Percentiles rank a stretch among this genome's conserved stretches.
Evolutionary conservation across 2,113 vertebrate genomes (phyloP).

Genomic region (Pelobates fuscus): DNA sequence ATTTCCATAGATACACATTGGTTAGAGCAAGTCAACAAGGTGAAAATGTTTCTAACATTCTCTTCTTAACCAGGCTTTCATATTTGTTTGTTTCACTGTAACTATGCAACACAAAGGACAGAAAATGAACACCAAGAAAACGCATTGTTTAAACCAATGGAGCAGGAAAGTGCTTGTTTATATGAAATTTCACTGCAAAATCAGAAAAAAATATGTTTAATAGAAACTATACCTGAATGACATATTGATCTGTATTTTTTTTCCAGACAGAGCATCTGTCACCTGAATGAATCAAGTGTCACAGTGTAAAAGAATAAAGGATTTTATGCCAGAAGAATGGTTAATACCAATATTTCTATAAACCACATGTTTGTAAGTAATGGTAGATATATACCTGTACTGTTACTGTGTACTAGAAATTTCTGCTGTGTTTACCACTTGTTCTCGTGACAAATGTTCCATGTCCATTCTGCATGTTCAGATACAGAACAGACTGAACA

Average conservation of each 20-base stretch:
- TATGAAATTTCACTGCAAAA: conserved; percentile 16
- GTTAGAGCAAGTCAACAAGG: too few species aligned
- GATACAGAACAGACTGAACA: conserved; percentile 59
- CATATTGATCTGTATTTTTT: conserved; percentile 39
- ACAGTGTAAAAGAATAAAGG: background rate
- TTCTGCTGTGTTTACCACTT: conserved; percentile 43
- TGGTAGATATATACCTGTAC: conserved; percentile 50
- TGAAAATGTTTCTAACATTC: too few species aligned
- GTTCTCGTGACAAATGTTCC: conserved; percentile 54
- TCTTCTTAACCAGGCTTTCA: too few species aligned
- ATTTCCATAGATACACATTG: too few species aligned
- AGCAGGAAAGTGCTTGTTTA: conserved; percentile 14
- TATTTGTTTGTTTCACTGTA: background rate
- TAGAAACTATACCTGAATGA: conserved; percentile 32
- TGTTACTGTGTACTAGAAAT: conserved; percentile 54
- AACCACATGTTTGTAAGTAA: conserved; percentile 40
- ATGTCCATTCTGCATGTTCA: conserved; percentile 52
- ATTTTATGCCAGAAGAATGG: conserved; percentile 19
- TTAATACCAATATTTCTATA: conserved; percentile 30
- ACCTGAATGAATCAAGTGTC: conserved; percentile 11
- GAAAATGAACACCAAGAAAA: conserved; percentile 18
- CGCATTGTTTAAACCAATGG: background rate
- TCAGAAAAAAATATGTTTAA: conserved; percentile 17
- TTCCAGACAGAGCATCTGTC: conserved; percentile 20
- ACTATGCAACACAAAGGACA: conserved; percentile 10